Conservation (phyloP, 2,888 invertebrate species). For the Chymomyza procnemis region DNA sequence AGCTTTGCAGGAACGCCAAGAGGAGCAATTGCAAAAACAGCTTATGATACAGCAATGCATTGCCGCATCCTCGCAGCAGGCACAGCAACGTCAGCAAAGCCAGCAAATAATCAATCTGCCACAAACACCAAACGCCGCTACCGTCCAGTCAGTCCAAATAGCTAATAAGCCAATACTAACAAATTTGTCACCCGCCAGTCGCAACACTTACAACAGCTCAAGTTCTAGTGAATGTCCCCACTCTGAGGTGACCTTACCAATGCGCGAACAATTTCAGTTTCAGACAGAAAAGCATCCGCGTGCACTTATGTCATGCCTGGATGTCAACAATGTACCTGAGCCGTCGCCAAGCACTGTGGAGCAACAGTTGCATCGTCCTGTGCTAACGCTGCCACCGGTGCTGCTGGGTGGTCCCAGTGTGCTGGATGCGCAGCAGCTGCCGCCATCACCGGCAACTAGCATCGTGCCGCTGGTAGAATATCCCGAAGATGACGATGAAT, state of each 20-base stretch:
- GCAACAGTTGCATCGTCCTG: constrained; percentile 76
- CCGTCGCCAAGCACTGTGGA: constrained; percentile 47
- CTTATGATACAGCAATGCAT: constrained; percentile 3
- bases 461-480: constrained; percentile 89
- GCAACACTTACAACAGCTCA: constrained; percentile 13
- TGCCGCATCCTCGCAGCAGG: constrained; percentile 6
- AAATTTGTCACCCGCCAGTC: background rate
- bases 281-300: constrained; percentile 34
- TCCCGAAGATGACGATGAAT: constrained; percentile 90
- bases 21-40: constrained; percentile 12
- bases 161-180: constrained; percentile 1
- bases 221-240: constrained; percentile 20
- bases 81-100: constrained; percentile 4
- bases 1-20: constrained; percentile 35
- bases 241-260: constrained; percentile 40
- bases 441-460: constrained; percentile 81
- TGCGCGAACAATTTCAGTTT: constrained; percentile 65
- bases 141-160: background rate
- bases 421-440: constrained; percentile 77
- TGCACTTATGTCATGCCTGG: background rate
- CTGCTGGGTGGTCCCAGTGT: constrained; percentile 79
- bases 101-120: constrained; percentile 10
- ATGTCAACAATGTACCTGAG: constrained; percentile 30
- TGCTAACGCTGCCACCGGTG: constrained; percentile 80
- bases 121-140: constrained; percentile 18